Base-by-base conservation (phyloP, 2,888 invertebrate genomes). In the Campoplex capitator region DNA sequence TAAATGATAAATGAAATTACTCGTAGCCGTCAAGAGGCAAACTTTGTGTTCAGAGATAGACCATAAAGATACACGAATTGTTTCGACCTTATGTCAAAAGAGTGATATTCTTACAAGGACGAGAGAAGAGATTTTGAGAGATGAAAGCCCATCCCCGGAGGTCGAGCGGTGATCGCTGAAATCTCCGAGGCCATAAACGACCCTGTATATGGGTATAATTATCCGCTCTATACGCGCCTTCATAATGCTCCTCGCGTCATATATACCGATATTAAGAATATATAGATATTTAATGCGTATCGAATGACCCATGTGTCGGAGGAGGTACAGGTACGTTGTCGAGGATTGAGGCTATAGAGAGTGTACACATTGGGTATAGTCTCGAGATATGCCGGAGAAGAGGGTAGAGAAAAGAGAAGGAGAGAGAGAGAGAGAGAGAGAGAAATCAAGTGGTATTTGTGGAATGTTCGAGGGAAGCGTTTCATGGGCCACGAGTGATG, bases 381-480 rank as follows among this genome's bases (percentile, higher is more conserved):
- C 71, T 71, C n/a, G 48, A 8, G 78, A 78, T 75, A 28, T 28
- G 18, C 62, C 18, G 56, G 23, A 56, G 23, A 3, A n/a, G 35
- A 62, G 86, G 86, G 45, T 9, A 45, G 45, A 45, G 45, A 13
- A 71, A n/a, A 51, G 42, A 35, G 65, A 62, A 67, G 28, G 78
- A 79, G 65, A 13, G 74, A 65, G 45, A 45, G 71, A 58, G 58
- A 28, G 32, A 35, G 45, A 62, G 54, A 62, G 13, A 45, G 28
- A 62, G 32, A 68, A 48, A 65, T 62, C 73, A 79, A 45, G 74
- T 74, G 86, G 86, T 70, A 86, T 84, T 77, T 68, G 74, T 54
- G 86, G 86, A 87, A 87, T 87, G 77, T 81, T 70, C 56, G 73
- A 71, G 75, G 83, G 71, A 81, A 65, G 83, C 79, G 56, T 18